phyloP scores from a whole-genome alignment of 1,140 invertebrate genomes.

The Sminthurides bifidus region DNA sequence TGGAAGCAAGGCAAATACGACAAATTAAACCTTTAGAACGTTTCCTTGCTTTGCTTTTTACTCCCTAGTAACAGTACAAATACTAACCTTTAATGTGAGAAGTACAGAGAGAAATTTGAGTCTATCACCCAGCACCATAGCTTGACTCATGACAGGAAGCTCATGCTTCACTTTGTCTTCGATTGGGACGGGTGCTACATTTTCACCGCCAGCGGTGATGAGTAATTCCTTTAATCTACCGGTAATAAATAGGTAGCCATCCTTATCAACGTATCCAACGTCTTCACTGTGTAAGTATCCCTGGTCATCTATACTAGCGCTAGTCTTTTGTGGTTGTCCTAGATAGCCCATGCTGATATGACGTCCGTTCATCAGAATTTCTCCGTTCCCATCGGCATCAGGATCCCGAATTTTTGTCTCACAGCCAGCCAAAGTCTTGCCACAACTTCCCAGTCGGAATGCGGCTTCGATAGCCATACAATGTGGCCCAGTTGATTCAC shows the following conservation, averaged over 20 bases:
- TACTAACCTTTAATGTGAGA: slow-evolving; percentile 75
- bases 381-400: slow-evolving; percentile 15
- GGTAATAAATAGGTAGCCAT: slow-evolving; percentile 64
- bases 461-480: slow-evolving; percentile 41
- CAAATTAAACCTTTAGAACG: no score
- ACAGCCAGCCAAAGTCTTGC: slow-evolving; percentile 41
- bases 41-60: no score
- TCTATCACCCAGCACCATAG: slow-evolving; percentile 72
- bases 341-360: slow-evolving; percentile 84
- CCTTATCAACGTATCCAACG: slow-evolving; percentile 57
- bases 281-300: slow-evolving; percentile 74
- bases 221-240: slow-evolving; percentile 74
- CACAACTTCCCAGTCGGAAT: slow-evolving; percentile 53
- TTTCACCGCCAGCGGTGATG: slow-evolving; percentile 90
- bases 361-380: slow-evolving; percentile 60
- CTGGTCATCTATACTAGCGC: slow-evolving; percentile 54
- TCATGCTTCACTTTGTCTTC: slow-evolving; percentile 66
- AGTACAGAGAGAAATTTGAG: slow-evolving; percentile 72
- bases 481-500: slow-evolving; percentile 52
- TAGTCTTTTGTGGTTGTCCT: slow-evolving; percentile 62
- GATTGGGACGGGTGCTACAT: slow-evolving; percentile 67
- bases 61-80: no score
- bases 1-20: no score
- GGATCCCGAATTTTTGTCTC: slow-evolving; percentile 12
- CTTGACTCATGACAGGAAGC: slow-evolving; percentile 64